Evolutionary conservation across 2,113 vertebrate genomes (phyloP).

Genomic region (Oryzias melastigma): DNA sequence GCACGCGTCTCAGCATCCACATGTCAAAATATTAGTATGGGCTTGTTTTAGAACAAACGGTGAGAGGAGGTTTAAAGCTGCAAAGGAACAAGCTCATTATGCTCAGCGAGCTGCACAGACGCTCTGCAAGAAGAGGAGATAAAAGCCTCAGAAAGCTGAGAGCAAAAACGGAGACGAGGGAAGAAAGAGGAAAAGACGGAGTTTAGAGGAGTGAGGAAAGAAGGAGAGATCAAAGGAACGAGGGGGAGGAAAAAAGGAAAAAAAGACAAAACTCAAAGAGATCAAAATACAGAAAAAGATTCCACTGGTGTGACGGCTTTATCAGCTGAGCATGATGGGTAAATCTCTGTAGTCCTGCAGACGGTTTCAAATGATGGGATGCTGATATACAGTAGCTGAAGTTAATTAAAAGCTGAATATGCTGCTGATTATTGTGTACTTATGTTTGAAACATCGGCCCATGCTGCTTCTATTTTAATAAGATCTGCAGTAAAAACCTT

Average conservation of each 20-base stretch:
- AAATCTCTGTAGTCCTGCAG: slow-evolving; percentile 60
- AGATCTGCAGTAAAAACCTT: too few species aligned
- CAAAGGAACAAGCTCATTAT: slow-evolving; percentile 81
- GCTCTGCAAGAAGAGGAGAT: slow-evolving; percentile 80
- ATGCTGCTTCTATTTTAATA: too few species aligned
- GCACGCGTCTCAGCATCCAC: slow-evolving; percentile 66
- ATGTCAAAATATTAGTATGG: slow-evolving; percentile 80
- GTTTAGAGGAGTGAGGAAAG: slow-evolving; percentile 63
- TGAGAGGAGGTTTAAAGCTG: slow-evolving; percentile 73
- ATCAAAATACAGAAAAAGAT: slow-evolving; percentile 61
- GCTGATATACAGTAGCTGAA: slow-evolving; percentile 54
- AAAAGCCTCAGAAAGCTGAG: slow-evolving; percentile 73
- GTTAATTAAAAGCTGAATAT: slow-evolving; percentile 70
- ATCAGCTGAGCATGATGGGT: slow-evolving; percentile 62
- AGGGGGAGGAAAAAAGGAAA: slow-evolving; percentile 42
- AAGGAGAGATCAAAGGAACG: slow-evolving; percentile 69
- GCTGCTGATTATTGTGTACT: slow-evolving; percentile 47
- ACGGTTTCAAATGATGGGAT: slow-evolving; percentile 61
- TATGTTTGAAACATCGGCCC: slow-evolving; percentile 41
- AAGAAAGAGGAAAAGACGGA: slow-evolving; percentile 45
- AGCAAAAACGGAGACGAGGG: slow-evolving; percentile 62
- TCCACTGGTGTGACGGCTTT: slow-evolving; percentile 56
- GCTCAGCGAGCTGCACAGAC: slow-evolving; percentile 71
- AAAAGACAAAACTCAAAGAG: slow-evolving; percentile 60
- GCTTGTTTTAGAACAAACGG: slow-evolving; percentile 73